Percentiles rank a stretch among this genome's conserved stretches.
phyloP scores from a whole-genome alignment of 2,797 vertebrate genomes.

The Geotrypetes seraphini region DNA sequence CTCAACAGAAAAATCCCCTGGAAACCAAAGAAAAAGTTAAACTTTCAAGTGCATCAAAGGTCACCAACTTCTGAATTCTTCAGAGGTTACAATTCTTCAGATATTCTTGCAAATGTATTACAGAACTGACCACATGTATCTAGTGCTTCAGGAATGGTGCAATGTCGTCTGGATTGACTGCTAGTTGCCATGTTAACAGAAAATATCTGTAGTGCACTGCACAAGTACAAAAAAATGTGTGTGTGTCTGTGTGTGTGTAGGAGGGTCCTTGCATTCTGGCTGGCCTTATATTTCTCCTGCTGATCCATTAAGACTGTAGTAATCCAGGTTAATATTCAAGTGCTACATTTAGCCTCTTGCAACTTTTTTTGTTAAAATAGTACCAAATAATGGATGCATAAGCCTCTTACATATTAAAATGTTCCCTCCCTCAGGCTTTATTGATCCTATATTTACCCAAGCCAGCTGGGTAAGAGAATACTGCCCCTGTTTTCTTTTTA shows the following conservation, averaged over 20 bases:
- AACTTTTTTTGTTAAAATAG: no score
- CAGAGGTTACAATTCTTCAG: no score
- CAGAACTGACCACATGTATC: no score
- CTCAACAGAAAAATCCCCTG: conserved; percentile 54
- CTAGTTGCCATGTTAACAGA: no score
- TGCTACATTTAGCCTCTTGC: conserved; percentile 48
- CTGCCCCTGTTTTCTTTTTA: conserved; percentile 29
- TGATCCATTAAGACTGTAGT: conserved; percentile 26
- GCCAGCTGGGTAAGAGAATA: conserved; percentile 80
- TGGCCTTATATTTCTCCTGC: conserved; percentile 20
- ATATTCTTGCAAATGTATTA: no score
- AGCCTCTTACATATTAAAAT: conserved; percentile 34
- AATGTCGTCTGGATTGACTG: no score
- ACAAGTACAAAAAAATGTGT: conserved; percentile 26
- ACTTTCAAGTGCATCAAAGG: conserved; percentile 47
- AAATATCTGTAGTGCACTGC: conserved; percentile 34
- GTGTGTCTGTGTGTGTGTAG: no score
- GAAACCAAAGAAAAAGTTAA: conserved; percentile 54
- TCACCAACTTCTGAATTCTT: conserved; percentile 48
- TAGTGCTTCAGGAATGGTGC: no score
- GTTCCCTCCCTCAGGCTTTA: no score
- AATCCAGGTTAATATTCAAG: conserved; percentile 45
- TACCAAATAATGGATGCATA: conserved; percentile 20
- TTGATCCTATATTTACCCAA: conserved; percentile 62
- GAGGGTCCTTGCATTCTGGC: conserved; percentile 38